Conservation (phyloP, 2,888 invertebrate genomes). For the Cheilosia vulpina region DNA sequence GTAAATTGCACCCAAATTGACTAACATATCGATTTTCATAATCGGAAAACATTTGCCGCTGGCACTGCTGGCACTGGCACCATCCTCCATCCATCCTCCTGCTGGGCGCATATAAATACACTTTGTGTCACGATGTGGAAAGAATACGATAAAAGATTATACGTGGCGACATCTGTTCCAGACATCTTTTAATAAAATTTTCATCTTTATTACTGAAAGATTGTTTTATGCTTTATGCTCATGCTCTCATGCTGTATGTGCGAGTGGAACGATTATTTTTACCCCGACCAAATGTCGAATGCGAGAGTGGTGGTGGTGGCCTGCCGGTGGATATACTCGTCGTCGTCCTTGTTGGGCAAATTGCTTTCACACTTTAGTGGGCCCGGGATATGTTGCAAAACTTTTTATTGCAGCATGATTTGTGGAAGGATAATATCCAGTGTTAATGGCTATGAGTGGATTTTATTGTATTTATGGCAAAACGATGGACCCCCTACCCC, state of each 20-base stretch:
- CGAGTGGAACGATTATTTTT: slow-evolving; percentile 55
- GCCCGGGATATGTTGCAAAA: slow-evolving; percentile 62
- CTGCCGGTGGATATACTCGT: slow-evolving; percentile 21
- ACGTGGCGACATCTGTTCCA: slow-evolving; percentile 83
- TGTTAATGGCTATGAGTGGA: slow-evolving; percentile 74
- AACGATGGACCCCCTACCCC: slow-evolving; percentile 49
- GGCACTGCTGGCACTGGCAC: slow-evolving; percentile 14
- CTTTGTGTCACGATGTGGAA: slow-evolving; percentile 83
- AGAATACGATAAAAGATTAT: slow-evolving; percentile 84
- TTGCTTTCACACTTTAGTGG: slow-evolving; percentile 70
- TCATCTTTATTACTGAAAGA: slow-evolving; percentile 84
- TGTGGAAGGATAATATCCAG: slow-evolving; percentile 75
- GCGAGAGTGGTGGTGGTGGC: slow-evolving; percentile 1
- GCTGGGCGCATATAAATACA: slow-evolving; percentile 74
- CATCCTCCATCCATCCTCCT: slow-evolving; percentile 41
- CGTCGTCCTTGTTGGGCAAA: slow-evolving; percentile 31
- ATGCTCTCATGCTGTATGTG: slow-evolving; percentile 46
- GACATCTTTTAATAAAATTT: slow-evolving; percentile 85
- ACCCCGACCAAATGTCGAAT: slow-evolving; percentile 5
- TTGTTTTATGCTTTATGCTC: slow-evolving; percentile 81
- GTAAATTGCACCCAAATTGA: slow-evolving; percentile 74
- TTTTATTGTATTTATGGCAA: slow-evolving; percentile 74
- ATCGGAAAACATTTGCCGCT: slow-evolving; percentile 70
- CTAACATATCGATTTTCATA: slow-evolving; percentile 75
- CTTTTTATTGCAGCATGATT: slow-evolving; percentile 72